Base-by-base conservation (phyloP, 2,888 invertebrate species). In the Polyommatus iphigenia region DNA sequence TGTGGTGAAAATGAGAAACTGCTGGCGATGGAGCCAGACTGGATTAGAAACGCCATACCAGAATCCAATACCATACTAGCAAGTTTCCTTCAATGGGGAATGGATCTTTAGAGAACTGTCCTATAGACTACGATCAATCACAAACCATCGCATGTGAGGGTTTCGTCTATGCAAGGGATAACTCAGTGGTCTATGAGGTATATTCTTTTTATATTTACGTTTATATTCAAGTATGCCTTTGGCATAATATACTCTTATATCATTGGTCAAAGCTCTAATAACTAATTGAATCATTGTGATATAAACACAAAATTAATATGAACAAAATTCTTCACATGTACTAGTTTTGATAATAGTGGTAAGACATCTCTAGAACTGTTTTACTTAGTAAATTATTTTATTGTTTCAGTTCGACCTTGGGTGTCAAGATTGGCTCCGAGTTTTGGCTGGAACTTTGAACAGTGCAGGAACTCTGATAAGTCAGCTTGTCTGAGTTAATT, bases 361-460 rank as follows among this genome's bases (percentile, higher is more conserved):
- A 36, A 0, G 7, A 0, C 7, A 36, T 36, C 6, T 7, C 41
- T 54, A 76, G 4, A 32, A 57, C 76, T 41, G 24, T 78, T 71
- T 1, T 79, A 4, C 15, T 18, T 18, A 54, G 18, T 13, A 18
- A 4, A 54, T 3, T 15, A 18, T 18, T 54, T 54, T 54, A n/a
- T n/a, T 57, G 15, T 57, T 80, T 73, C 29, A 96, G 96, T 96
- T 95, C 85, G 86, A 90, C 81, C 85, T 96, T 5, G 94, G 94
- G 46, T 96, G 96, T 83, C 91, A 94, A 54, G 90, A 95, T 82
- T 96, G 96, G 96, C 95, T 95, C 85, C 87, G 96, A 76, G 94
- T 96, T 0, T 83, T 96, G 81, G 95, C 96, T 20, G 96, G 96
- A 4, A 96, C 96, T 6, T 87, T 96, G 4, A 95, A 95, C 84